Evolutionary conservation across 2,113 vertebrate genomes (phyloP).

Genomic region (Halichoeres trimaculatus): DNA sequence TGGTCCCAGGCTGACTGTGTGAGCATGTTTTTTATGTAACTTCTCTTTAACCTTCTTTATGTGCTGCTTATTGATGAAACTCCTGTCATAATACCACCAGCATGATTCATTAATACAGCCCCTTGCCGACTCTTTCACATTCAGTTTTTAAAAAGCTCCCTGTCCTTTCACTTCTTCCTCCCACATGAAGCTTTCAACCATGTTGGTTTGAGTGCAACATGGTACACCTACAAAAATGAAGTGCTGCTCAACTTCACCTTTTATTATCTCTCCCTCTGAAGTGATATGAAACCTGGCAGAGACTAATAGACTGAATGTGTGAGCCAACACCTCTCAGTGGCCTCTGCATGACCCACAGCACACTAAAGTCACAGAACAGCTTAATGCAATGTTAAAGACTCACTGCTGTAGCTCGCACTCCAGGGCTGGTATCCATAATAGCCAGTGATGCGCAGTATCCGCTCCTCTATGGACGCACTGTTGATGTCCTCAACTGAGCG

Average conservation of each 20-base stretch:
- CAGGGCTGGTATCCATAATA: constrained; percentile 97
- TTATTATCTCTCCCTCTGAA: background rate
- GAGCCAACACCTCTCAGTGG: background rate
- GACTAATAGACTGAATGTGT: background rate
- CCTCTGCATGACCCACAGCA: background rate
- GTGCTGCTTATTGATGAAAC: no score
- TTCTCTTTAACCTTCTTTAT: no score
- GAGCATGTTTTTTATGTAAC: no score
- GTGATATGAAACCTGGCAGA: background rate
- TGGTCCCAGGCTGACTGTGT: no score
- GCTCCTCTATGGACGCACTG: constrained; percentile 92
- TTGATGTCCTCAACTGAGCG: constrained; percentile 94
- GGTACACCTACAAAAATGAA: background rate
- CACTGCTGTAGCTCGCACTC: constrained; percentile 91
- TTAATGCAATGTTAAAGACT: constrained; percentile 65
- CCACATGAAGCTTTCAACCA: constrained; percentile 1
- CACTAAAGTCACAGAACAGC: background rate
- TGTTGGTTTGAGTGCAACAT: background rate
- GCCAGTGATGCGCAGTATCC: constrained; percentile 92
- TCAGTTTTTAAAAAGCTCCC: background rate
- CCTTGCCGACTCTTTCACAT: no score
- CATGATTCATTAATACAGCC: no score
- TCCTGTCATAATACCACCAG: no score
- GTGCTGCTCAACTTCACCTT: background rate
- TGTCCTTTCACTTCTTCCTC: background rate